Percentiles rank a stretch among this genome's conserved stretches.
phyloP scores from a whole-genome alignment of 2,888 invertebrate genomes.

The Ecdyonurus torrentis region DNA sequence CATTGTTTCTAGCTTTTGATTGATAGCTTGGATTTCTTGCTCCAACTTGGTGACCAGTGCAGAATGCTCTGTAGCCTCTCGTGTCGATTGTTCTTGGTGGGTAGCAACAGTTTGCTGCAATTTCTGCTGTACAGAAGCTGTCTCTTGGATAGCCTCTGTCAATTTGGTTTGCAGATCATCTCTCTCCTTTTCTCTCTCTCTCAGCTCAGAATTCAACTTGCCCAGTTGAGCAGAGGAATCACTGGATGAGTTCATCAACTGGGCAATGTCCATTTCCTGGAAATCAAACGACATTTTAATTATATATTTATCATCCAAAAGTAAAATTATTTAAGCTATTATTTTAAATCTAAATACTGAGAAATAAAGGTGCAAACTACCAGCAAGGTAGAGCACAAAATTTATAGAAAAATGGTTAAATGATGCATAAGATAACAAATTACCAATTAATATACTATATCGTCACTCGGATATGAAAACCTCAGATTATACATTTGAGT shows the following conservation, averaged over 20 bases:
- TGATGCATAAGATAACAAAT: not conserved
- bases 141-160: not conserved
- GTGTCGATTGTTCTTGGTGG: not conserved
- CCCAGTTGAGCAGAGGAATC: constrained; percentile 41
- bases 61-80: not conserved
- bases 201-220: constrained; percentile 35
- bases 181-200: constrained; percentile 30
- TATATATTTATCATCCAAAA: too few relatives aligned
- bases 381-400: constrained; percentile 1
- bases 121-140: not conserved
- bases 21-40: not conserved
- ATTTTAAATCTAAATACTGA: not conserved
- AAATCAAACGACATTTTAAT: constrained; percentile 7
- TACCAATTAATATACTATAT: too few relatives aligned
- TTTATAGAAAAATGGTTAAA: not conserved
- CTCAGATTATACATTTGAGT: too few relatives aligned
- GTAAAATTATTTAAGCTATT: not conserved
- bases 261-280: constrained; percentile 29
- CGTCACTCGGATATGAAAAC: too few relatives aligned
- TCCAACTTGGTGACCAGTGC: not conserved
- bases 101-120: not conserved
- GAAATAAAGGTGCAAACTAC: constrained; percentile 7
- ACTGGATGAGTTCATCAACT: constrained; percentile 37
- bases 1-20: not conserved
- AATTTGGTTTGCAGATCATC: not conserved